A percentile compares a stretch with the other conserved stretches of the same genome.
Evolutionary conservation across 2,113 vertebrate species (phyloP).

Genomic region (Peromyscus polionotus): DNA sequence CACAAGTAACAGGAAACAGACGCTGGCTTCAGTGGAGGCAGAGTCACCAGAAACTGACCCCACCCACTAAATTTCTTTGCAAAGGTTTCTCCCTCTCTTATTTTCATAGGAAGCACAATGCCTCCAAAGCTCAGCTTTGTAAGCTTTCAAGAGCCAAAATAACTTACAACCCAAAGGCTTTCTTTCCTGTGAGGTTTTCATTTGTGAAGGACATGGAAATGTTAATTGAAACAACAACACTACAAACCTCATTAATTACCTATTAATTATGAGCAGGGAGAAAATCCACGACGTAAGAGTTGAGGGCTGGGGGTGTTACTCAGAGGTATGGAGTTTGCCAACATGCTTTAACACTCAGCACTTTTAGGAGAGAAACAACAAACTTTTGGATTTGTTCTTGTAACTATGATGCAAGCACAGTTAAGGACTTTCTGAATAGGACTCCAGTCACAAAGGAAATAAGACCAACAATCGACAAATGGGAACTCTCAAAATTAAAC

Average conservation of each 20-base stretch:
- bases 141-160: background rate
- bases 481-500: background rate
- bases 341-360: background rate
- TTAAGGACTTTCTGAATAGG: background rate
- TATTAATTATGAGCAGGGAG: background rate
- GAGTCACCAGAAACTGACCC: background rate
- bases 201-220: background rate
- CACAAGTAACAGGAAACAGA: background rate
- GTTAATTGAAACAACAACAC: background rate
- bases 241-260: background rate
- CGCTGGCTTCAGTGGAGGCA: background rate
- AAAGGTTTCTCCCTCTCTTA: background rate
- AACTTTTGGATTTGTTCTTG: background rate
- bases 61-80: no score
- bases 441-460: background rate
- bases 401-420: background rate
- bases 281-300: background rate
- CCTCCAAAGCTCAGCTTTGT: background rate
- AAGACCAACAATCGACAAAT: background rate
- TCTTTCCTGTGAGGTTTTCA: background rate
- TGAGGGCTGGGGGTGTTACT: no score
- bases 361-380: background rate
- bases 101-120: background rate
- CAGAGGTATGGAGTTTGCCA: background rate
- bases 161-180: background rate